Evolutionary conservation across 1,140 invertebrate species (phyloP), one percentile per base, ranked within the genome.

Genomic region (Phymorhynchus buccinoides): DNA sequence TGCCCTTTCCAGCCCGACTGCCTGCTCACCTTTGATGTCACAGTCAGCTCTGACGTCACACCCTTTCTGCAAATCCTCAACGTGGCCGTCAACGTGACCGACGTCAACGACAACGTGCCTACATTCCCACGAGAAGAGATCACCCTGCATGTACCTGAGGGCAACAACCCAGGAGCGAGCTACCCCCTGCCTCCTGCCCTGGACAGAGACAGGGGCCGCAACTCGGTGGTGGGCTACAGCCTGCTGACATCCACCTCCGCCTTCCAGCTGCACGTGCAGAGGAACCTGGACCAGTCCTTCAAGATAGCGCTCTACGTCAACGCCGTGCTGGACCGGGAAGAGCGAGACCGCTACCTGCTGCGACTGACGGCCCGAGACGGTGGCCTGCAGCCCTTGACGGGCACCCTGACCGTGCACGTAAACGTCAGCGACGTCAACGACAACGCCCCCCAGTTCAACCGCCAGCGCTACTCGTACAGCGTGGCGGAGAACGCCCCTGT

Each of bases 341-440:
- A 80, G 30, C 62, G 84, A 3, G 84, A 86, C 35, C 68, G 78
- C 12, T 89, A 89, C 78, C 82, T 80, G 80, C 93, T 99, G 82
- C 96, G 96, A 0, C 96, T 99, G 0, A 96, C 97, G 0, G 98
- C 98, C 0, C 97, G 96, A 0, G 98, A 99, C 93, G 95, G 96
- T 90, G 97, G 87, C 39, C 81, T 97, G 0, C 93, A 95, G 87
- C 96, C 96, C 0, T 93, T 94, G 3, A 95, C 95, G 9, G 85
- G 85, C 37, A 88, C 80, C 32, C 71, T 83, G 4, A 81, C 68
- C 2, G 84, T 89, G 1, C 52, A 80, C 22, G 52, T 89, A 0
- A 86, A 85, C 32, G 80, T 89, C n/a, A 86, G 82, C 0, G 88
- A 89, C 75, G 62, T 85, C 35, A 89, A 89, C 48, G 88, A 89